Base-by-base conservation (phyloP, 2,797 vertebrate species). In the Rhynchotus rufescens region DNA sequence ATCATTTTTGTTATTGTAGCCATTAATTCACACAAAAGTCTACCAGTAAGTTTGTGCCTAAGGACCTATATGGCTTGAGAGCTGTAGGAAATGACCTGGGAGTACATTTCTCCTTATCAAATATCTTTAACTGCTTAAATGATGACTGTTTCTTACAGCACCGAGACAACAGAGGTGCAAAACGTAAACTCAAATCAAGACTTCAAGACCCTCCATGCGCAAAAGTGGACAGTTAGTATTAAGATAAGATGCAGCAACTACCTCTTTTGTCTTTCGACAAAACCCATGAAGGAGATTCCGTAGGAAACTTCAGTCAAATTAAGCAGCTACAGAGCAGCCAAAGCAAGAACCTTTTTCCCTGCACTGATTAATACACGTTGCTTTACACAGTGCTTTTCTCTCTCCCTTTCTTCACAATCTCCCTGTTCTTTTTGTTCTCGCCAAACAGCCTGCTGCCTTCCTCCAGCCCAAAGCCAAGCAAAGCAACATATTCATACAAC, bases 21-120 rank as follows among this genome's bases (percentile, higher is more conserved):
- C 38, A 21, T 84, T 61, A 59, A 75, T 92, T 94, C 91, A 84
- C 82, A 62, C 19, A 91, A 51, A 84, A 89, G 67, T 26, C 73
- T 85, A 89, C 78, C 59, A 78, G 69, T 23, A 68, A 54, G 54
- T 28, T 38, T 45, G 60, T 54, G 15, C 57, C 28, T 15, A 34
- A 49, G 30, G n/a, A 49, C 30, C n/a, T 69, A 12, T 13, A 17
- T 49, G 54, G 64, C 32, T 32, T 78, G 32, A 47, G 20, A 65
- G 59, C 21, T 59, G 17, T 15, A 45, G 38, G 25, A 62, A 40
- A 19, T 69, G n/a, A 54, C 45, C 61, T 57, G 59, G 23, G 44
- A 66, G 52, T 73, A n/a, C 30, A 49, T 51, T 77, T 64, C 45
- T 64, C 22, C 28, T 49, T 54, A 67, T 75, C 54, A 73, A 86